phyloP scores from a whole-genome alignment of 2,113 vertebrate genomes.

The Xenopus borealis region DNA sequence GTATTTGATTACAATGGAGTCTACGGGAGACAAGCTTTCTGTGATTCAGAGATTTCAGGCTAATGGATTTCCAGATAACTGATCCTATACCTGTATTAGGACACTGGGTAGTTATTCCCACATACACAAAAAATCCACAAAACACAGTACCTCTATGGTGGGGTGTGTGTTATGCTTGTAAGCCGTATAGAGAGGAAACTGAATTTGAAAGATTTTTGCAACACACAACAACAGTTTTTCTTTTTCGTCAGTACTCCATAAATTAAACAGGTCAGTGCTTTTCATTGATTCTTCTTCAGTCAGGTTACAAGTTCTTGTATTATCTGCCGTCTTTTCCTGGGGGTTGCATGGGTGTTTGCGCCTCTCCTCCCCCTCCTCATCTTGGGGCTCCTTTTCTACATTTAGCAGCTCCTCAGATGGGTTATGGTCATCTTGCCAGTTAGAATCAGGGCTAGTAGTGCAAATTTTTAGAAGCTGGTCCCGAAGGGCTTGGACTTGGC shows the following conservation, averaged over 20 bases:
- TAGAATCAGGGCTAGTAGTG: conserved; percentile 67
- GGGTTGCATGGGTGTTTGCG: conserved; percentile 60
- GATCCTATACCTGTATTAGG: too few relatives aligned
- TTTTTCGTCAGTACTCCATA: conserved; percentile 95
- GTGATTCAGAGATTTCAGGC: too few relatives aligned
- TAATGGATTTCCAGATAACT: too few relatives aligned
- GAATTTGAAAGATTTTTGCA: conserved; percentile 98
- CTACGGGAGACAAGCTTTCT: too few relatives aligned
- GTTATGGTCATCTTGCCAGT: conserved; percentile 75
- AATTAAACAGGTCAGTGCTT: conserved; percentile 73
- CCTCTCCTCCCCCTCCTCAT: conserved; percentile 67
- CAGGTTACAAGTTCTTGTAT: conserved; percentile 62
- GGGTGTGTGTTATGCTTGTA: conserved; percentile 99
- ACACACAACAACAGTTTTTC: conserved; percentile 95
- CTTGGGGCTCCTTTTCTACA: conserved; percentile 84
- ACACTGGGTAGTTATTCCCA: neutral
- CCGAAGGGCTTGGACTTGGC: conserved; percentile 84
- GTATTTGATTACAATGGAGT: too few relatives aligned
- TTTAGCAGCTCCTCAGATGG: conserved; percentile 83
- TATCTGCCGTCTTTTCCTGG: conserved; percentile 62
- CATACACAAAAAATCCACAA: neutral
- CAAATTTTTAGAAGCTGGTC: conserved; percentile 78
- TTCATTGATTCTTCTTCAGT: conserved; percentile 63
- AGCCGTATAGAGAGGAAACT: conserved; percentile 97
- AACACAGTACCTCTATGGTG: conserved; percentile 87